Evolutionary conservation across 2,888 invertebrate genomes (phyloP), one percentile per base, ranked within the genome.

Genomic region (Octonoba sinensis): DNA sequence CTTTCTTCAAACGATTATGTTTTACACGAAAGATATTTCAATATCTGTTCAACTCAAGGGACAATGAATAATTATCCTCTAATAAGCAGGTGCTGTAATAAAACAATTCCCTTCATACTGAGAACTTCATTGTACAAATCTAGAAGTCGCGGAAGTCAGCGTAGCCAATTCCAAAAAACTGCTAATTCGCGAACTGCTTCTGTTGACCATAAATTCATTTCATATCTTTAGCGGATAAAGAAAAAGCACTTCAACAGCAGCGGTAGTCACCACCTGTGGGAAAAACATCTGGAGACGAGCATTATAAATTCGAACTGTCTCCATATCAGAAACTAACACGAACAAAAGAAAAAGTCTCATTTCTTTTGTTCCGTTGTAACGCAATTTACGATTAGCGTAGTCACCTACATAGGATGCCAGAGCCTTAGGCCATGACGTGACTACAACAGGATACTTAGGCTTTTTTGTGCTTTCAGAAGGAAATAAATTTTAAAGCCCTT

Each of bases 131-230:
- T 36, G 36, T 36, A 36, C 36, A 36, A 8, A 11, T 36, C 8
- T 11, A 36, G 8, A 36, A 36, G 11, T 36, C 36, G 36, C 36
- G 36, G 36, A 36, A 36, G 36, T 36, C 36, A 8, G 36, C 36
- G 36, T 36, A 8, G 8, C 36, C 36, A 36, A 36, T 36, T 36
- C 11, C 36, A 24, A 54, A 24, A 70, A 51, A 71, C 70, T 44
- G 64, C 64, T 77, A 77, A 77, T 70, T 77, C 77, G 77, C 56
- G 57, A 77, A 77, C 64, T 70, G 70, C 62, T 64, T 36, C 47
- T 51, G 22, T 20, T 57, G 73, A 27, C 54, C 20, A 27, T 71
- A 70, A 71, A 64, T 64, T 54, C 36, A 66, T 47, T 75, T 69
- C 62, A 69, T 62, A 64, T 59, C 49, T 51, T n/a, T 27, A 27